Conservation (phyloP, 2,797 vertebrate genomes). For the Rhinophrynus dorsalis region DNA sequence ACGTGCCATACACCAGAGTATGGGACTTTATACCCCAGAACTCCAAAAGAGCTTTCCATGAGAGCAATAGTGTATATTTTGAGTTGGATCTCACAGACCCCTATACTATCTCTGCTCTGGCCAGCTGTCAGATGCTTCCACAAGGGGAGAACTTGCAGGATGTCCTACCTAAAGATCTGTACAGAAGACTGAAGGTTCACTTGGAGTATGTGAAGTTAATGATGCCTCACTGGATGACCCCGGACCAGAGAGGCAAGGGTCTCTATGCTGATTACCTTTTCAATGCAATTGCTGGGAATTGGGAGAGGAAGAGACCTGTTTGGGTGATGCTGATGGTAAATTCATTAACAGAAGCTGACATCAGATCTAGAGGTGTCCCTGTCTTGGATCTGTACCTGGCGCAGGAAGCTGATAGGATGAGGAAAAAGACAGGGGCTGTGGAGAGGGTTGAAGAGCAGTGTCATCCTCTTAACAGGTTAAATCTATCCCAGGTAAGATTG, state of each 20-base stretch:
- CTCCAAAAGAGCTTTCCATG: conserved; percentile 81
- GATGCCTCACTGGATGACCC: conserved; percentile 86
- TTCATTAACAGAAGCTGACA: conserved; percentile 81
- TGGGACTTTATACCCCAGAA: conserved; percentile 85
- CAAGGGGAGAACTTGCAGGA: conserved; percentile 82
- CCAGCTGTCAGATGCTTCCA: conserved; percentile 84
- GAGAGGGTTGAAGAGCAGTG: conserved; percentile 82
- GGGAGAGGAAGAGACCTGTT: conserved; percentile 85
- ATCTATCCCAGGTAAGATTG: conserved; percentile 72
- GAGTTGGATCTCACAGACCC: conserved; percentile 85
- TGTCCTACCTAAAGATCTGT: conserved; percentile 77
- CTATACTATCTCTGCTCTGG: conserved; percentile 80
- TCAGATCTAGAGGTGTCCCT: conserved; percentile 78
- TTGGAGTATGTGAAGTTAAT: conserved; percentile 85
- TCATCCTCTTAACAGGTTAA: conserved; percentile 81
- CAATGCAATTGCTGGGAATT: conserved; percentile 84
- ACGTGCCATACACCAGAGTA: conserved; percentile 83
- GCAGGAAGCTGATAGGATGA: conserved; percentile 81
- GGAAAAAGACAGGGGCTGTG: conserved; percentile 69
- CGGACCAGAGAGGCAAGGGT: conserved; percentile 80
- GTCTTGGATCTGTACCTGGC: conserved; percentile 84
- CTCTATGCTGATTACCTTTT: conserved; percentile 85
- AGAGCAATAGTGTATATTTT: conserved; percentile 78
- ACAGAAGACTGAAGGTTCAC: conserved; percentile 83
- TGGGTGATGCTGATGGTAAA: conserved; percentile 92